phyloP scores from a whole-genome alignment of 2,888 invertebrate species.

The Pseudococcus jackbeardsleyi region DNA sequence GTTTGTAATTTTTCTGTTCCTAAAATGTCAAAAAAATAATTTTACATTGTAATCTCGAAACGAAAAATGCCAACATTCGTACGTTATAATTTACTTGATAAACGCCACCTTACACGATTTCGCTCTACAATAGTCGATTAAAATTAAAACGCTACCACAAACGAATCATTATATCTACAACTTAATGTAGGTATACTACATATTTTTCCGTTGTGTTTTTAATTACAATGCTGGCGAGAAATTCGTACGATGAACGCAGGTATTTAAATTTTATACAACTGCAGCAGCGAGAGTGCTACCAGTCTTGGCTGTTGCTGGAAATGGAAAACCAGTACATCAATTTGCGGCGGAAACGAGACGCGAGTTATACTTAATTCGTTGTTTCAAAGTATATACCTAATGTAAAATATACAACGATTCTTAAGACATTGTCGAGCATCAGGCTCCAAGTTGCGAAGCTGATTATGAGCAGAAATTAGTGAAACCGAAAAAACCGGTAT shows the following conservation, averaged over 20 bases:
- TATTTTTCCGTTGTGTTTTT: not conserved
- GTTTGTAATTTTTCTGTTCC: too few species aligned
- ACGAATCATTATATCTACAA: not conserved
- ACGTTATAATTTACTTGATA: too few species aligned
- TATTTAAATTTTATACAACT: not conserved
- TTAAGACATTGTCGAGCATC: not conserved
- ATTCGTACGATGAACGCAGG: not conserved
- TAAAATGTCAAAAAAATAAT: too few species aligned
- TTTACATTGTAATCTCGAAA: too few species aligned
- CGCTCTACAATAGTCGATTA: too few species aligned
- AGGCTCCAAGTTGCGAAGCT: not conserved
- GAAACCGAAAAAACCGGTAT: slow-evolving; percentile 8
- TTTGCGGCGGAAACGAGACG: not conserved
- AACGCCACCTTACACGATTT: too few species aligned
- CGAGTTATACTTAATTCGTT: not conserved
- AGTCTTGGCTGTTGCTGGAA: not conserved
- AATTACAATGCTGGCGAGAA: not conserved
- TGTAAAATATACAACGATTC: not conserved
- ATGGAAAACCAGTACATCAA: not conserved
- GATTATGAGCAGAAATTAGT: not conserved
- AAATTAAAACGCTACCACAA: not conserved
- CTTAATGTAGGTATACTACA: too few species aligned
- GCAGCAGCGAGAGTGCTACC: not conserved
- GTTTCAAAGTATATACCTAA: not conserved
- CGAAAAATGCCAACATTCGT: too few species aligned